Base-by-base conservation (phyloP, 2,888 invertebrate species). In the Cosmorhoe ocellata region DNA sequence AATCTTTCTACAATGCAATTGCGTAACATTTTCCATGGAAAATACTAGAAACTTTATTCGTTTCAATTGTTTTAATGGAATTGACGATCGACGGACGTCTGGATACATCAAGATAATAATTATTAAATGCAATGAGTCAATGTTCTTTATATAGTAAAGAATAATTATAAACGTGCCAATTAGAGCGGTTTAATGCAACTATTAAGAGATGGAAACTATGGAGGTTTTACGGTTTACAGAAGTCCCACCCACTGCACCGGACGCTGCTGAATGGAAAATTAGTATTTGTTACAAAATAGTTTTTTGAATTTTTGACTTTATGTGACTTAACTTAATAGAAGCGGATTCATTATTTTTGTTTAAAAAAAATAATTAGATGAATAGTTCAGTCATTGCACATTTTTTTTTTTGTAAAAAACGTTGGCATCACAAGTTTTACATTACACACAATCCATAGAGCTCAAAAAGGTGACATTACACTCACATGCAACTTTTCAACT, bases 381-480 rank as follows among this genome's bases (percentile, higher is more conserved):
- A n/a, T n/a, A n/a, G n/a, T n/a, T n/a, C n/a, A n/a, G n/a, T n/a
- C n/a, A n/a, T n/a, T n/a, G n/a, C n/a, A n/a, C n/a, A n/a, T n/a
- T n/a, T n/a, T n/a, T n/a, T n/a, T n/a, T n/a, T n/a, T 18, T 18
- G 18, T 18, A 18, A 3, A 18, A 18, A 18, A 18, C 4, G 18
- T 18, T 18, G n/a, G n/a, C n/a, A n/a, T n/a, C n/a, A n/a, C n/a
- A n/a, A n/a, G n/a, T n/a, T n/a, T n/a, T n/a, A n/a, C n/a, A n/a
- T n/a, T n/a, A n/a, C n/a, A n/a, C n/a, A n/a, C n/a, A n/a, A n/a
- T n/a, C 30, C 31, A 40, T 51, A 47, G 38, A 55, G 56, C 44
- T 56, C 51, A 44, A 60, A 59, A 61, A 54, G 61, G 58, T 59
- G 56, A 53, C 57, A 54, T 45, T 45, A 46, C 33, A 28, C 11